Evolutionary conservation across 2,797 vertebrate genomes (phyloP).

Genomic region (Sebastes minor): DNA sequence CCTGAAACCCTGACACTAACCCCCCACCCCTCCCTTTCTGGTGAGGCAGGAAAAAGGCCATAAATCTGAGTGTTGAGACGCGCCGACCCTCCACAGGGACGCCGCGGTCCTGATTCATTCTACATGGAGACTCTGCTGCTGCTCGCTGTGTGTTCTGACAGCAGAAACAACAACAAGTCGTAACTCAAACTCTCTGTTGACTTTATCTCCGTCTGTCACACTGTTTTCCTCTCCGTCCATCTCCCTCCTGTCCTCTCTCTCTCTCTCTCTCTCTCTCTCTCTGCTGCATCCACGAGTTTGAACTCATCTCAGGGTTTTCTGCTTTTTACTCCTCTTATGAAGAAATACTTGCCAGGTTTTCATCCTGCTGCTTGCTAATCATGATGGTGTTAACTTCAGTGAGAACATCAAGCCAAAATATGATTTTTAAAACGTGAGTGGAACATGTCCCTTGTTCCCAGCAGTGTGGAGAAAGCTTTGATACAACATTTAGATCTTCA

Average conservation of each 20-base stretch:
- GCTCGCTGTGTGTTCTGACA: conserved; percentile 5
- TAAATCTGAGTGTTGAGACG: background rate
- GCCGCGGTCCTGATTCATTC: background rate
- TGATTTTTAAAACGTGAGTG: no score
- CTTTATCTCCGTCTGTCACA: conserved; percentile 11
- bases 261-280: no score
- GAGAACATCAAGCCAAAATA: no score
- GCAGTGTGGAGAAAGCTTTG: no score
- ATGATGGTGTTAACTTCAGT: background rate
- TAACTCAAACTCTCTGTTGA: conserved; percentile 14
- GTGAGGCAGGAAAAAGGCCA: background rate
- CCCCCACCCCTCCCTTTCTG: rapidly evolving
- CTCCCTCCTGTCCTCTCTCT: background rate
- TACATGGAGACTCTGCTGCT: background rate
- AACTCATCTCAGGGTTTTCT: background rate
- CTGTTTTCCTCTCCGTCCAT: background rate
- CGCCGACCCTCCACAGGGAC: background rate
- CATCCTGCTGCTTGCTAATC: no score
- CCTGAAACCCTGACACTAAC: background rate
- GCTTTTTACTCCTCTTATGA: no score
- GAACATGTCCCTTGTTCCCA: no score
- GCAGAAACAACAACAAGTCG: conserved; percentile 16
- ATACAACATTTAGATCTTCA: no score
- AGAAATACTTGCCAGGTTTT: no score
- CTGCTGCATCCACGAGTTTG: background rate